Base-by-base conservation (phyloP, 2,888 invertebrate genomes). In the Onchidella celtica region DNA sequence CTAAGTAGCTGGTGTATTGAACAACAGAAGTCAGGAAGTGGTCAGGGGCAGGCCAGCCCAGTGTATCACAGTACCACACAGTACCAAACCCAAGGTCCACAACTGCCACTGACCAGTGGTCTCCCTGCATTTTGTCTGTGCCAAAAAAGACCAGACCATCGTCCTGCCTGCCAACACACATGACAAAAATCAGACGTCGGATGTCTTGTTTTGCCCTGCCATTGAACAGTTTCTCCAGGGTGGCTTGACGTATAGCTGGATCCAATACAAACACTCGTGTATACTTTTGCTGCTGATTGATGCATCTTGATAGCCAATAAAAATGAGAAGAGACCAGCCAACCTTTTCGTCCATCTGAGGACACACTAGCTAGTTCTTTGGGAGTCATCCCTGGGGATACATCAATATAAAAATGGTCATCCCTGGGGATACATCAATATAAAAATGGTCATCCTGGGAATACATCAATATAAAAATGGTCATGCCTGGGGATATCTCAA, bases 281-380 rank as follows among this genome's bases (percentile, higher is more conserved):
- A 14, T 65, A 32, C 11, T 59, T n/a, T 24, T 81, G 81, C 40
- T 81, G 81, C 36, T 81, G 55, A 32, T 81, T 81, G 1, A 81
- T 34, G 57, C 76, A 76, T 24, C 76, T 55, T 2, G 81, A 81
- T 63, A 81, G 36, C 81, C 81, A 81, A 32, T 75, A 81, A 47
- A 81, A 81, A 38, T 81, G 81, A 27, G 81, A 81, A 3, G 75
- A 70, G 61, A 81, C 81, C 1, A 81, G 70, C 81, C 81, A 81
- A 21, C 81, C 81, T 69, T 76, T 69, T n/a, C 75, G 47, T 27
- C 81, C 81, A 55, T 81, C 81, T n/a, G 76, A 76, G 21, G 76
- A 75, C 2, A 81, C 69, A 47, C 70, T 63, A 21, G 76, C 76
- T 32, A 81, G 36, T 36, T 81, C 81, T 29, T 68, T 75, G 40